phyloP scores from a whole-genome alignment of 2,113 vertebrate species.

The Gallinago paraguaiae region DNA sequence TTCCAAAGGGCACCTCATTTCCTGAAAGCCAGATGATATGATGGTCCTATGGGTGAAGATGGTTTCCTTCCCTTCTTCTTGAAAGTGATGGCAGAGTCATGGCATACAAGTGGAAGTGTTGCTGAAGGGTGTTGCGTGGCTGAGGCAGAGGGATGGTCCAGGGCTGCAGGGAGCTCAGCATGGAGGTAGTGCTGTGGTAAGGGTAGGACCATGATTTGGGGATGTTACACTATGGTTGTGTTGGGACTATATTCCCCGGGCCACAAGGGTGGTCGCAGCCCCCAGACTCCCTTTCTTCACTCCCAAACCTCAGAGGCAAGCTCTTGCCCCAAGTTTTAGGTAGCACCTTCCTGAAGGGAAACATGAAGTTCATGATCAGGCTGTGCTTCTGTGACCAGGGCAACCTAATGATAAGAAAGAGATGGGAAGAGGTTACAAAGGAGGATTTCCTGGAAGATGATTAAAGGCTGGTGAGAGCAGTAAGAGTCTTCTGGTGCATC shows the following conservation, averaged over 20 bases:
- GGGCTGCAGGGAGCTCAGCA: background rate
- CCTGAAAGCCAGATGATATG: background rate
- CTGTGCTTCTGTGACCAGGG: background rate
- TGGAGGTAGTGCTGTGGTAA: background rate
- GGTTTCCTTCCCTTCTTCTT: background rate
- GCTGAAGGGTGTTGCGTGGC: rapidly evolving
- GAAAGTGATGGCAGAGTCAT: background rate
- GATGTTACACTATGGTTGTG: background rate
- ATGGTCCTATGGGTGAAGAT: background rate
- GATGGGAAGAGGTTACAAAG: background rate
- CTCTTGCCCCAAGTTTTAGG: background rate
- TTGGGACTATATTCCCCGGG: background rate
- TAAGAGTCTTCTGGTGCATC: background rate
- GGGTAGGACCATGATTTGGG: background rate
- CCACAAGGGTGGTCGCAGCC: background rate
- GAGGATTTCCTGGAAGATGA: background rate
- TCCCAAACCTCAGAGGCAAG: background rate
- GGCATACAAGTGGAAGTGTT: background rate
- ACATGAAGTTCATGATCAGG: background rate
- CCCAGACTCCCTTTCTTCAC: background rate
- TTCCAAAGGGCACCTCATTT: background rate
- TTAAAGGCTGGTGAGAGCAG: background rate
- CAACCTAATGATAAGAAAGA: background rate
- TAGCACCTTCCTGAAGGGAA: background rate
- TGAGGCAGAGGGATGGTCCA: background rate